These are phyloP conservation scores for Pseudonaja textilis DNA, from an alignment of 2,113 vertebrate species.

Conservation along the genomic window DNA sequence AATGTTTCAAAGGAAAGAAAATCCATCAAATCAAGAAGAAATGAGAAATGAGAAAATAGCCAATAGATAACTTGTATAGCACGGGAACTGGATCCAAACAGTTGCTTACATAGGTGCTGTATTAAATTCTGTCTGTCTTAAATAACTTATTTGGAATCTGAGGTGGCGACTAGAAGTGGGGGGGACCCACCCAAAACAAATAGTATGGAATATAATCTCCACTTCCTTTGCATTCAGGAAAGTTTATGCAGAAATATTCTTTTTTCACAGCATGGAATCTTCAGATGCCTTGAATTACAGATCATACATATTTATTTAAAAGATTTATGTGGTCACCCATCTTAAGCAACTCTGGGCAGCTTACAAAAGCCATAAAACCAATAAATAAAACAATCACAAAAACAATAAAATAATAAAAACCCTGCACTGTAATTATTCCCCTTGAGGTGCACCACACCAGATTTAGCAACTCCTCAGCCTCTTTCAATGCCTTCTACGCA, in stretches of 20 bases:
- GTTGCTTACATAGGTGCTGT: too few relatives aligned
- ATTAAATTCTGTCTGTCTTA: not conserved
- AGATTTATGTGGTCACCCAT: not conserved
- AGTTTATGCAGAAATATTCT: not conserved
- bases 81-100: not conserved
- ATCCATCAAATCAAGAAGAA: not conserved
- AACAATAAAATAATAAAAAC: not conserved
- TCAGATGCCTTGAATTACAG: not conserved
- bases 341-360: not conserved
- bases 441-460: not conserved
- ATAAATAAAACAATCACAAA: not conserved
- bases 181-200: not conserved
- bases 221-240: not conserved
- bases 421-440: not conserved
- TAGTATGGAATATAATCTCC: not conserved
- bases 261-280: not conserved
- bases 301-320: not conserved
- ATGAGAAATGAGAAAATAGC: not conserved
- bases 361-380: not conserved
- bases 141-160: not conserved
- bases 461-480: not conserved
- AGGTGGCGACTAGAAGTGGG: too few relatives aligned
- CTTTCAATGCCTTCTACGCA: not conserved
- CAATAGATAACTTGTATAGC: not conserved
- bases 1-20: not conserved